phyloP scores from a whole-genome alignment of 2,888 invertebrate species.

The Dicycla oo region DNA sequence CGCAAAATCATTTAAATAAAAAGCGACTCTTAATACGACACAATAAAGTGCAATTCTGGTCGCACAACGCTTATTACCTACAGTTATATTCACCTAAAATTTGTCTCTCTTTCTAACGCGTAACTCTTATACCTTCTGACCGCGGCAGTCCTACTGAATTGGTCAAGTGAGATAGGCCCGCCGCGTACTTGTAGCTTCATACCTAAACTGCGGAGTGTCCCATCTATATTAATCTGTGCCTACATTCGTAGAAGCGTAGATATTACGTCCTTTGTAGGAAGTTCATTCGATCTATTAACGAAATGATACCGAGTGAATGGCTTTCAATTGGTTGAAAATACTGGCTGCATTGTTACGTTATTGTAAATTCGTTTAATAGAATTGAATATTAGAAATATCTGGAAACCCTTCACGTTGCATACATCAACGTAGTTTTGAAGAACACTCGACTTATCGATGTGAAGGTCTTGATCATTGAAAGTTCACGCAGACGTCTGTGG shows the following conservation, averaged over 20 bases:
- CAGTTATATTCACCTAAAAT: too few relatives aligned
- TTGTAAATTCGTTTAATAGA: conserved; percentile 29
- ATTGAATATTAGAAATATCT: conserved; percentile 44
- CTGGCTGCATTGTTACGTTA: conserved; percentile 14
- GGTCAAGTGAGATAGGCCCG: too few relatives aligned
- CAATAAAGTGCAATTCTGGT: too few relatives aligned
- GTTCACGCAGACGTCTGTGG: neutral
- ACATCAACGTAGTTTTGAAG: conserved; percentile 10
- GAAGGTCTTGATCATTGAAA: neutral
- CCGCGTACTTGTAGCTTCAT: too few relatives aligned
- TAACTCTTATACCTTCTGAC: too few relatives aligned
- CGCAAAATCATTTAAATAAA: too few relatives aligned
- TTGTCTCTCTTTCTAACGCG: too few relatives aligned
- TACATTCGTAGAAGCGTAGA: neutral
- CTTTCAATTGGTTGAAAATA: conserved; percentile 32
- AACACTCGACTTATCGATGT: neutral
- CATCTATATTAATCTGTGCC: too few relatives aligned
- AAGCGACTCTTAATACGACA: too few relatives aligned
- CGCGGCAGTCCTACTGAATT: too few relatives aligned
- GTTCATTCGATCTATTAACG: conserved; percentile 21
- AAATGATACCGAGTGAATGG: conserved; percentile 27
- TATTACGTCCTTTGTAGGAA: conserved; percentile 4
- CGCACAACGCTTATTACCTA: too few relatives aligned
- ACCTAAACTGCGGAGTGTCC: too few relatives aligned
- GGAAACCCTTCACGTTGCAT: conserved; percentile 9